Base-by-base conservation (phyloP, 92 coral and sea anemone genomes). In the Phymanthus crucifer region DNA sequence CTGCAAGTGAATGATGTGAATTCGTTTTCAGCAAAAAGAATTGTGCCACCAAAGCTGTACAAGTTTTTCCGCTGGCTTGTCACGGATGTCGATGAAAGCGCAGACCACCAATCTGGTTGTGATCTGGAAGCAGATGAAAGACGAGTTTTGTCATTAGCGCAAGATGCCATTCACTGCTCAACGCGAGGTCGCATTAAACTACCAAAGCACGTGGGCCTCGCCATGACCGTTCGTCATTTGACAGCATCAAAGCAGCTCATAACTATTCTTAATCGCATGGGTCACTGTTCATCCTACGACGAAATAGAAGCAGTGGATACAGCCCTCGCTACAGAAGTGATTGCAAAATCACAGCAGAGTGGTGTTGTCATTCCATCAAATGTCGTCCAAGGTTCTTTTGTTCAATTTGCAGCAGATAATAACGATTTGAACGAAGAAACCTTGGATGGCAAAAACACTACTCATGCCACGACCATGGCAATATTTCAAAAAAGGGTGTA, bases 401-500 rank as follows among this genome's bases (percentile, higher is more conserved):
- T 78, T 4, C 88, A 78, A 23, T 3, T 38, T 3, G 88, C 88
- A 2, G 89, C 89, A 9, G 85, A 86, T 50, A 80, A 86, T 43
- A 68, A 75, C 54, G 82, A 83, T 36, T 7, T 83, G 8, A 74
- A 80, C 16, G 82, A 86, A 48, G 89, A 86, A 75, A 86, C 85
- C 9, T 36, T 85, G 33, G 81, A 85, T 72, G 89, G 89, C 7
- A 84, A 84, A 61, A 46, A 85, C 45, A 84, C 88, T 11, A 84
- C 84, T 11, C 88, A 84, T 61, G 84, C 88, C 9, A 84, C 88
- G 1, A 81, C 85, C 2, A 11, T 33, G 16, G 80, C 64, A 2
- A 40, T 64, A 11, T 73, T 9, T 71, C 87, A 83, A 66, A 37
- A 47, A 29, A 43, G 24, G 40, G 75, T 36, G 47, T 75, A 54